A percentile compares a stretch with the other conserved stretches of the same genome.
Evolutionary conservation across 2,888 invertebrate genomes (phyloP).

Genomic region (Sinelater perroti): DNA sequence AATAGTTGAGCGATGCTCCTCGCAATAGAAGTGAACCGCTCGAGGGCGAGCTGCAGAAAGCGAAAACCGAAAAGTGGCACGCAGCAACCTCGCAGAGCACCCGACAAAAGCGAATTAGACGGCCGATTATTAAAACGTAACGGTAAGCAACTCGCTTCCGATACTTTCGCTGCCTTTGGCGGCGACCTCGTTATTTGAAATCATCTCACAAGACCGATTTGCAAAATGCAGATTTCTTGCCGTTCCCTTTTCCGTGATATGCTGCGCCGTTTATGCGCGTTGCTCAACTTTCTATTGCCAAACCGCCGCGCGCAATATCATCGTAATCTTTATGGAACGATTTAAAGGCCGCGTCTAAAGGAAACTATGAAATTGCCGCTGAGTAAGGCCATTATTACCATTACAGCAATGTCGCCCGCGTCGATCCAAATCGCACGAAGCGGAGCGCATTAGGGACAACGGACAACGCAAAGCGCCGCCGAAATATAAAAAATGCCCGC

Average conservation of each 20-base stretch:
- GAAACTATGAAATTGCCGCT: conserved; percentile 14
- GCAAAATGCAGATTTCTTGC: conserved; percentile 30
- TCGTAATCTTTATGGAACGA: conserved; percentile 14
- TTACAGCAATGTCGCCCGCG: no score
- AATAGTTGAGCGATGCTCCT: neutral
- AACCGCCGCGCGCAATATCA: conserved; percentile 5
- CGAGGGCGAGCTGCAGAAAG: neutral
- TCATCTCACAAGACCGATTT: conserved; percentile 24
- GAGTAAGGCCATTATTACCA: no score
- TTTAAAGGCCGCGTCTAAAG: conserved; percentile 10
- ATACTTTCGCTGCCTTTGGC: conserved; percentile 31
- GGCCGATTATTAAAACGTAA: neutral
- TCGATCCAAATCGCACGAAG: no score
- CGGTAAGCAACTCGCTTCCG: conserved; percentile 24
- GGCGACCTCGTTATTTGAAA: conserved; percentile 34
- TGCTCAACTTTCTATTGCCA: conserved; percentile 23
- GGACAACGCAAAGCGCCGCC: no score
- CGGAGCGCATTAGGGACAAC: no score
- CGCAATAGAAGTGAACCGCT: neutral
- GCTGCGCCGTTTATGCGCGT: conserved; percentile 12
- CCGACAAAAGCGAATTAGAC: neutral
- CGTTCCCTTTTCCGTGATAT: conserved; percentile 29
- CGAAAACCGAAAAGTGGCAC: conserved; percentile 2
- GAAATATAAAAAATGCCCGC: no score
- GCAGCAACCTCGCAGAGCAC: neutral